Evolutionary conservation across 2,113 vertebrate genomes (phyloP).

Genomic region (Megaceryle maxima): DNA sequence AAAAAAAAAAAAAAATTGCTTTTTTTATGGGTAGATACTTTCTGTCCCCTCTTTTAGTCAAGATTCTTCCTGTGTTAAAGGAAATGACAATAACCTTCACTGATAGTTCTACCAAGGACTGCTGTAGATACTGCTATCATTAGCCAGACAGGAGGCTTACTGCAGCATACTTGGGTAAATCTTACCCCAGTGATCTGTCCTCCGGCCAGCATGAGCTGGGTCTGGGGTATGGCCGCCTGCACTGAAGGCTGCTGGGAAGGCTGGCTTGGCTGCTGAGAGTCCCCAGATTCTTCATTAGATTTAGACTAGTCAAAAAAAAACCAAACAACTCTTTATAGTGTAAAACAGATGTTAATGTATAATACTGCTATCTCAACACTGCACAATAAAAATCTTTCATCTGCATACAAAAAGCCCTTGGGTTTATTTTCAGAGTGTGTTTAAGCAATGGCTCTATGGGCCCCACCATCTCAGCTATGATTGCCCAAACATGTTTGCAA

Average conservation of each 20-base stretch:
- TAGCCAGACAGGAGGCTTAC: neutral
- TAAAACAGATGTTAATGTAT: conserved; percentile 58
- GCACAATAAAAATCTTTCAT: conserved; percentile 60
- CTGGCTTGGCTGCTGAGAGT: conserved; percentile 88
- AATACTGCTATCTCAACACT: conserved; percentile 38
- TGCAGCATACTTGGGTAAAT: conserved; percentile 43
- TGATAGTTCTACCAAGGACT: neutral
- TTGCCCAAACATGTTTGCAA: neutral
- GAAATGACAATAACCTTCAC: neutral
- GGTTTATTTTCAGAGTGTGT: conserved; percentile 56
- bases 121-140: neutral
- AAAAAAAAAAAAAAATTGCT: neutral
- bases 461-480: neutral
- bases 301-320: conserved; percentile 85
- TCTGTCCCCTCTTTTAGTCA: neutral
- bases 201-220: conserved; percentile 95
- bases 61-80: neutral
- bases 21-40: neutral
- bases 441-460: conserved; percentile 31
- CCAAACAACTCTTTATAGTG: conserved; percentile 60
- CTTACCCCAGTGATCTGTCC: conserved; percentile 98
- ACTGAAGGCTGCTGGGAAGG: conserved; percentile 83
- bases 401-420: conserved; percentile 58
- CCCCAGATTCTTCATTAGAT: conserved; percentile 89
- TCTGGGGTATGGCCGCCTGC: conserved; percentile 91